A percentile compares a stretch with the other conserved stretches of the same genome.
Evolutionary conservation across 2,888 invertebrate genomes (phyloP).

Genomic region (Amphipyra tragopoginis): DNA sequence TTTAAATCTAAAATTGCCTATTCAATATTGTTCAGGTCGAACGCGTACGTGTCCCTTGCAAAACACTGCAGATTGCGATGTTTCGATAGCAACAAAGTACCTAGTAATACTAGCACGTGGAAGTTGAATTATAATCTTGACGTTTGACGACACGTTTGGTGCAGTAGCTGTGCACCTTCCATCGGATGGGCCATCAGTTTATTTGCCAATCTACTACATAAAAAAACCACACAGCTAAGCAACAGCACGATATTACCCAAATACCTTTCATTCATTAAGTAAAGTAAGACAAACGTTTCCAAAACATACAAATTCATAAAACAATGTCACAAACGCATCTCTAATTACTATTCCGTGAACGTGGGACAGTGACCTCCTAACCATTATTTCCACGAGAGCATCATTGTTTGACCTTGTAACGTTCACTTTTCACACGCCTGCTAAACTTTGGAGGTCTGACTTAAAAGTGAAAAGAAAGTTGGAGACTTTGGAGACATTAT

Average conservation of each 20-base stretch:
- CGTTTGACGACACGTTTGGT: no score
- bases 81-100: conserved; percentile 12
- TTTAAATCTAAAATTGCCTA: conserved; percentile 35
- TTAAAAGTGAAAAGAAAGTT: conserved; percentile 60
- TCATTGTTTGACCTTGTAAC: conserved; percentile 48
- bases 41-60: conserved; percentile 36
- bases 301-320: conserved; percentile 34
- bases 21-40: conserved; percentile 34
- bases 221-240: no score
- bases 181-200: no score
- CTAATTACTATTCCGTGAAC: conserved; percentile 38
- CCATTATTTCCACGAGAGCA: conserved; percentile 27
- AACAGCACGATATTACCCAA: conserved; percentile 10
- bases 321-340: conserved; percentile 54
- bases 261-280: conserved; percentile 26
- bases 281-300: conserved; percentile 35
- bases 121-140: no score
- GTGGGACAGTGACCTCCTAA: conserved; percentile 53
- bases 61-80: conserved; percentile 35
- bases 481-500: conserved; percentile 17
- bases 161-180: no score
- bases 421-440: conserved; percentile 45
- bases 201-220: no score
- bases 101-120: conserved; percentile 2
- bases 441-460: conserved; percentile 17